These are phyloP conservation scores for Solenodon paradoxus DNA, from an alignment of 2,113 vertebrate genomes.

Conservation along the genomic window DNA sequence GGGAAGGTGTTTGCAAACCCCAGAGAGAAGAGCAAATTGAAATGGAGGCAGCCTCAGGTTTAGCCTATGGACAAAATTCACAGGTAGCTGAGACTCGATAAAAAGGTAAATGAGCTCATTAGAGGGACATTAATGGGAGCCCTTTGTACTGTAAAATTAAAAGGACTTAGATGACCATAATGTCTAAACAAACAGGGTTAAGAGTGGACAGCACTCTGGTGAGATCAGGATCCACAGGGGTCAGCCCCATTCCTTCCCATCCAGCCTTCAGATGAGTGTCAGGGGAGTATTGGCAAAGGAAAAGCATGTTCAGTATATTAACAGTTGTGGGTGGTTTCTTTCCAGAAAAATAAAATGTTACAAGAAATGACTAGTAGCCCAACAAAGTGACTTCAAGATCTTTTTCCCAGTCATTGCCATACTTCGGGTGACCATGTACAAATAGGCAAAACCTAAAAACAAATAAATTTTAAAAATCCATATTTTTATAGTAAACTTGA, in stretches of 20 bases:
- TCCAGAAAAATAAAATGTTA: slow-evolving; percentile 24
- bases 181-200: background rate
- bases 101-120: background rate
- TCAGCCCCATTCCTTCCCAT: background rate
- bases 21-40: background rate
- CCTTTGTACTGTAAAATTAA: background rate
- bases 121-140: background rate
- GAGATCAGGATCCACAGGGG: background rate
- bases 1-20: background rate
- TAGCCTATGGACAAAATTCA: background rate
- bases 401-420: background rate
- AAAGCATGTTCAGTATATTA: background rate
- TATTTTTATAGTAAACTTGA: background rate
- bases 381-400: background rate
- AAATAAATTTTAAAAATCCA: too few relatives aligned
- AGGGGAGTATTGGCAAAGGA: background rate
- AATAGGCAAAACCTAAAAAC: background rate
- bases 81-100: background rate
- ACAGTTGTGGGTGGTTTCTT: background rate
- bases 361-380: background rate
- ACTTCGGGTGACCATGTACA: background rate
- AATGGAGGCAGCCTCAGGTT: background rate
- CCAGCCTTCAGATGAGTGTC: background rate
- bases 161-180: background rate
- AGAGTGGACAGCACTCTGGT: background rate